Conservation (phyloP, 2,888 invertebrate species). For the Polydrusus pterygomalis region DNA sequence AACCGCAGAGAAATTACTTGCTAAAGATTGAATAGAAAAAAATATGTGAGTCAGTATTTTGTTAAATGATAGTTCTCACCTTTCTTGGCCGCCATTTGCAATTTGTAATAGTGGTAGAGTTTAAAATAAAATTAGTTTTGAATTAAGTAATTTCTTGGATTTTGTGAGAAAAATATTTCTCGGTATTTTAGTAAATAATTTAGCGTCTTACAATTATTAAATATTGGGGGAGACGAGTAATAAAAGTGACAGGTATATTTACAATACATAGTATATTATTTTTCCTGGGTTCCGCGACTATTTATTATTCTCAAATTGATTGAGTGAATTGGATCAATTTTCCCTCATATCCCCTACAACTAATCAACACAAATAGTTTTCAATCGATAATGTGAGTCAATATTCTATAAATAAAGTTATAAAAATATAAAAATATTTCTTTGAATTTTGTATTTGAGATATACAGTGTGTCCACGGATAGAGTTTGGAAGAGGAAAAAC, state of each 20-base stretch:
- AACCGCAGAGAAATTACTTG: constrained; percentile 26
- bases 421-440: constrained; percentile 6
- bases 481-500: too few species aligned
- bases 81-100: constrained; percentile 24
- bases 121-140: constrained; percentile 16
- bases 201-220: too few species aligned
- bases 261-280: too few species aligned
- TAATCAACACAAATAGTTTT: neutral
- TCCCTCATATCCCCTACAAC: too few species aligned
- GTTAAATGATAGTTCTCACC: constrained; percentile 23
- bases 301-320: too few species aligned
- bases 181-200: neutral
- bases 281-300: too few species aligned
- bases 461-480: too few species aligned
- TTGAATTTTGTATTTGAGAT: neutral
- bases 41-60: constrained; percentile 23
- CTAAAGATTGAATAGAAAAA: constrained; percentile 24
- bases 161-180: constrained; percentile 7
- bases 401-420: constrained; percentile 2
- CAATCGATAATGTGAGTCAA: constrained; percentile 8
- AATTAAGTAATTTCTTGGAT: constrained; percentile 9
- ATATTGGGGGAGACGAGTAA: too few species aligned
- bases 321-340: too few species aligned
- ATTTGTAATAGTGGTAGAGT: constrained; percentile 17
- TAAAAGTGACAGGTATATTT: too few species aligned